These are phyloP conservation scores for Crenuchus spilurus DNA, from an alignment of 2,797 vertebrate genomes.

Conservation along the genomic window DNA sequence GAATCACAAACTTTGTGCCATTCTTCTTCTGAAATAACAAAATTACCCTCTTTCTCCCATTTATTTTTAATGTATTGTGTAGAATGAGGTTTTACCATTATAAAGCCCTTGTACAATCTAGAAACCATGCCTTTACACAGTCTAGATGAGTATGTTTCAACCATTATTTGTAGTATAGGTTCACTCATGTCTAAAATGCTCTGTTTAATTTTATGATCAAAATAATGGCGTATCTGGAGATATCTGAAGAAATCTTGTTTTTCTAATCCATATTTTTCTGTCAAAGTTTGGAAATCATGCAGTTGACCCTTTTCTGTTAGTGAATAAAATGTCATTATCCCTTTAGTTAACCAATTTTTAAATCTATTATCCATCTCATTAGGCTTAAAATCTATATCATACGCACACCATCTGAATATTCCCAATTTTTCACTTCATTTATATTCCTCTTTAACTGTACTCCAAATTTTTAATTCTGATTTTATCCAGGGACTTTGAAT, in stretches of 20 bases:
- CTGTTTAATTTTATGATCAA: conserved; percentile 9
- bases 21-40: conserved; percentile 10
- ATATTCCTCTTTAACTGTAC: neutral
- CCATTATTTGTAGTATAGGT: conserved; percentile 1
- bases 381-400: neutral
- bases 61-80: conserved; percentile 40
- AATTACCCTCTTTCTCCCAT: conserved; percentile 28
- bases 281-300: neutral
- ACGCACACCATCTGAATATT: conserved; percentile 14
- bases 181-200: neutral
- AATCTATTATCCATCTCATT: conserved; percentile 1
- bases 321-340: no score
- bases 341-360: no score
- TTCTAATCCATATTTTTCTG: neutral
- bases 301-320: neutral
- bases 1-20: conserved; percentile 10
- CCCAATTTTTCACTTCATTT: neutral
- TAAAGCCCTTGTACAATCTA: conserved; percentile 35
- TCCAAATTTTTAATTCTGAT: conserved; percentile 11
- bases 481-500: neutral
- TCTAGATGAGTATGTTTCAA: neutral
- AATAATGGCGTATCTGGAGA: conserved; percentile 15
- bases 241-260: neutral
- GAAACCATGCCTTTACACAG: conserved; percentile 25
- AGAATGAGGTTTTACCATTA: conserved; percentile 24